A percentile compares a stretch with the other conserved stretches of the same genome.
Evolutionary conservation across 1,140 invertebrate species (phyloP).

Genomic region (Bombus superbus): DNA sequence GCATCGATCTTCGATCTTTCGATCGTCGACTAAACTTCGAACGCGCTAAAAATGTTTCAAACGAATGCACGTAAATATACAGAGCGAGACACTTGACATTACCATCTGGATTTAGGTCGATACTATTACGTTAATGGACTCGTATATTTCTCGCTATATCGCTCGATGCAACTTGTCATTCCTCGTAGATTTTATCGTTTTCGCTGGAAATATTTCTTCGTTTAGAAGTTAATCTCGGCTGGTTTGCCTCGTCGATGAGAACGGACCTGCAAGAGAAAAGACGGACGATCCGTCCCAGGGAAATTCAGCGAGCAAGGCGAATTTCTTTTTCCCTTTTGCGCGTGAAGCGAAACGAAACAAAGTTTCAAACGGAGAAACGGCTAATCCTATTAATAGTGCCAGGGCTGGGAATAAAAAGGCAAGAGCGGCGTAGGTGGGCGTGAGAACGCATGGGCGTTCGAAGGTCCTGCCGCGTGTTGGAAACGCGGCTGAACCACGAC

Average conservation of each 20-base stretch:
- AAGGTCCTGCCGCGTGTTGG: conserved; percentile 50
- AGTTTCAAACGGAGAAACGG: conserved; percentile 12
- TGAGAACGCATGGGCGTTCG: conserved; percentile 48
- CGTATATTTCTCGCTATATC: too few relatives aligned
- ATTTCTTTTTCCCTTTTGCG: neutral
- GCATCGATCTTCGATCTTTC: too few relatives aligned
- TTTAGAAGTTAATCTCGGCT: neutral
- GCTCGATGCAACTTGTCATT: too few relatives aligned
- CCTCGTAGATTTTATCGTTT: neutral
- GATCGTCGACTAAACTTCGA: too few relatives aligned
- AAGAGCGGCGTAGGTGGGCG: conserved; percentile 36
- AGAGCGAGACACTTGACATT: too few relatives aligned
- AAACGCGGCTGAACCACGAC: conserved; percentile 33
- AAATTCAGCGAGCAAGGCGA: neutral
- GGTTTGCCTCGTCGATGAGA: neutral
- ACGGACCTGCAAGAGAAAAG: neutral
- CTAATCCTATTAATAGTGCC: conserved; percentile 41
- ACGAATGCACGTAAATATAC: too few relatives aligned
- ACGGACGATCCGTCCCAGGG: neutral
- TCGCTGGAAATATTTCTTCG: neutral
- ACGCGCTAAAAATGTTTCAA: too few relatives aligned
- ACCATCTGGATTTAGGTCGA: too few relatives aligned
- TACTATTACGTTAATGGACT: too few relatives aligned
- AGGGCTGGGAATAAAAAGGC: conserved; percentile 41
- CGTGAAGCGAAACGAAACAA: neutral